Base-by-base conservation (phyloP, 37 sponge, comb jelly and placozoan species). In the Axinella damicornis region DNA sequence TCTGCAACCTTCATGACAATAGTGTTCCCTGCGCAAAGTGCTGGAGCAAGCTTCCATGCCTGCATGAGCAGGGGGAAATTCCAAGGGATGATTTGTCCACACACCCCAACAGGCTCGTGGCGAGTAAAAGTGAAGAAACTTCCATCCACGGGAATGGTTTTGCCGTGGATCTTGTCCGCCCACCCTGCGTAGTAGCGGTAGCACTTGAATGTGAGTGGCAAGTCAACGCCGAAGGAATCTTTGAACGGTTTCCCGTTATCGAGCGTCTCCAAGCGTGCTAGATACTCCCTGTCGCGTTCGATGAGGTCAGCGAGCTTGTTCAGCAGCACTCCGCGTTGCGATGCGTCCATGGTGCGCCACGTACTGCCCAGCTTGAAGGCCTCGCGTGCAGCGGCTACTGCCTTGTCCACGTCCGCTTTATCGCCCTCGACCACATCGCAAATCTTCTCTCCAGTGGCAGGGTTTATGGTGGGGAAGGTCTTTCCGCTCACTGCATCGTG, bases 21-120 rank as follows among this genome's bases (percentile, higher is more conserved):
- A 0, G 92, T 87, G 73, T 96, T 96, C 0, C 99, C 99, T 28
- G 86, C 80, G 53, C 90, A 86, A 11, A 98, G 88, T 6, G 97
- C 97, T n/a, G 99, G 99, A 13, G 88, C 99, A 24, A 96, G 84
- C 78, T 98, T 98, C 99, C 99, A 98, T 22, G 99, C 92, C 66
- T 92, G 91, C 99, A 98, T 96, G 28, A 82, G 65, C 0, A 98
- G 92, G 5, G 99, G 99, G 73, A 94, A 98, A 88, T 98, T 98
- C 99, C 99, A 98, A 11, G 99, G 99, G 34, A 96, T 96, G 60
- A 98, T 98, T 71, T 92, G 95, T 20, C 97, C 99, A 54, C 87
- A 86, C 4, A 98, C 91, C 27, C 99, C 99, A n/a, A 98, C 80
- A 4, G 99, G 99, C 73, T 98, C 99, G 80, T 94, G 99, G 52